Evolutionary conservation across 2,888 invertebrate genomes (phyloP).

Genomic region (Heteropelma amictum): DNA sequence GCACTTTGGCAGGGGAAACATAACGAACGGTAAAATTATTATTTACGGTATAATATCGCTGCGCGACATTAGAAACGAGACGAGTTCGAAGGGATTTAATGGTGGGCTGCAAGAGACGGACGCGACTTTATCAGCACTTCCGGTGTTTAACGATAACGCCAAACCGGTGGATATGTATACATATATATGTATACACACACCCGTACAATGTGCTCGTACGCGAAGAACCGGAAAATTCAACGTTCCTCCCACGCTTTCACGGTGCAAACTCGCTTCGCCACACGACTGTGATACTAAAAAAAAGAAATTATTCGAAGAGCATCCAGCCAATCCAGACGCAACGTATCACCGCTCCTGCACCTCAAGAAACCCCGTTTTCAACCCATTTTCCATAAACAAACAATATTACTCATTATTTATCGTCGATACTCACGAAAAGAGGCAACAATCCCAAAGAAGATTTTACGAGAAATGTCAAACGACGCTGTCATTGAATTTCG

Average conservation of each 20-base stretch:
- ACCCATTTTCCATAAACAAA: neutral
- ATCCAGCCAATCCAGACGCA: neutral
- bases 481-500: too few species aligned
- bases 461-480: too few species aligned
- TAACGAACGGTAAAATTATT: neutral
- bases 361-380: too few species aligned
- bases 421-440: too few species aligned
- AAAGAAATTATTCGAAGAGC: constrained; percentile 40
- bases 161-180: constrained; percentile 44
- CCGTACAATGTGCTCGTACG: too few species aligned
- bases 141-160: constrained; percentile 68
- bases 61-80: neutral
- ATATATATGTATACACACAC: constrained; percentile 19
- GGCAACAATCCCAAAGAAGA: too few species aligned
- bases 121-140: constrained; percentile 70
- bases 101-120: constrained; percentile 62
- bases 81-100: neutral
- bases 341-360: constrained; percentile 7
- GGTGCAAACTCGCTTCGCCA: neutral
- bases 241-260: constrained; percentile 26
- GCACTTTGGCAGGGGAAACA: neutral
- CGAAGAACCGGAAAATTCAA: constrained; percentile 42
- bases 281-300: neutral
- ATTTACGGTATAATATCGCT: neutral
- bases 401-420: too few species aligned